A percentile compares a stretch with the other conserved stretches of the same genome.
These are phyloP conservation scores for Saturnia japonica DNA, from an alignment of 2,888 invertebrate genomes.

Conservation along the genomic window DNA sequence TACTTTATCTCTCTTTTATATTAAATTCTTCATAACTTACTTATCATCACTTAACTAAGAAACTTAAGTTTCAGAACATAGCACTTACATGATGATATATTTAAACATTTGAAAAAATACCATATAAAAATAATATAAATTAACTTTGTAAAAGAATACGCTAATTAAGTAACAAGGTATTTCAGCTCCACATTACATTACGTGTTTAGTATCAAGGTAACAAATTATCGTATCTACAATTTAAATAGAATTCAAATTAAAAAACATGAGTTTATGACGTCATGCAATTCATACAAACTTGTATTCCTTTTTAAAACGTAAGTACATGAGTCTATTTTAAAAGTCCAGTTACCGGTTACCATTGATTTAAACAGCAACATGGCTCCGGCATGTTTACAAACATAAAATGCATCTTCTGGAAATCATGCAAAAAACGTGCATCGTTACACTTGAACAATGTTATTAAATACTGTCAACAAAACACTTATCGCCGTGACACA, in stretches of 20 bases:
- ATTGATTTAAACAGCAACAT: slow-evolving; percentile 14
- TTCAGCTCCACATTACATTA: neutral
- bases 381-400: slow-evolving; percentile 37
- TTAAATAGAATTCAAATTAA: neutral
- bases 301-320: neutral
- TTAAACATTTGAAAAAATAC: too few relatives aligned
- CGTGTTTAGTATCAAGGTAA: neutral
- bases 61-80: too few relatives aligned
- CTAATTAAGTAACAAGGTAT: neutral
- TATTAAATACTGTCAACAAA: neutral
- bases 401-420: slow-evolving; percentile 27
- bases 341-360: too few relatives aligned
- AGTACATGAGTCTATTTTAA: neutral
- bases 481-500: slow-evolving; percentile 24
- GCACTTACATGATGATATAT: neutral
- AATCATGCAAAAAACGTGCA: slow-evolving; percentile 22
- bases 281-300: slow-evolving; percentile 18
- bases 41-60: too few relatives aligned
- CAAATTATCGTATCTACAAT: neutral
- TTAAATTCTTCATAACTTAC: too few relatives aligned
- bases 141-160: neutral
- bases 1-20: too few relatives aligned
- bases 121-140: neutral
- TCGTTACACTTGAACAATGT: slow-evolving; percentile 7
- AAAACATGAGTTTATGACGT: slow-evolving; percentile 20